phyloP scores from a whole-genome alignment of 2,888 invertebrate species.

The Ophraella communa region DNA sequence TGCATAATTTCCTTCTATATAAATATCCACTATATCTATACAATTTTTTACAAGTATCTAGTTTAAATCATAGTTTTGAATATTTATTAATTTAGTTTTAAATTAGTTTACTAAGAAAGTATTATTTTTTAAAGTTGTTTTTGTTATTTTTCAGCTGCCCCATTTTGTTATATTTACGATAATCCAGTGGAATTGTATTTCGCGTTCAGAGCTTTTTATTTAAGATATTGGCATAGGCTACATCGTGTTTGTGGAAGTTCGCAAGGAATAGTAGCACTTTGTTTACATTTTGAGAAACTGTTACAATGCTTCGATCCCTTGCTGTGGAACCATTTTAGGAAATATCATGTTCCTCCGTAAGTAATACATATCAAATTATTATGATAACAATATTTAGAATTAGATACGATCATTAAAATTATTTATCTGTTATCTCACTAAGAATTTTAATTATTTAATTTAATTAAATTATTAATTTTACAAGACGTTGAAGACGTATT shows the following conservation, averaged over 20 bases:
- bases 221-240: conserved; percentile 88
- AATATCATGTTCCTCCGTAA: conserved; percentile 91
- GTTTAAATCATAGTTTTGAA: too few relatives aligned
- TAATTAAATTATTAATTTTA: too few relatives aligned
- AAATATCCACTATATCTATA: too few relatives aligned
- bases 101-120: too few relatives aligned
- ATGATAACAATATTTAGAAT: not conserved
- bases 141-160: conserved; percentile 72
- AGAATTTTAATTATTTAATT: too few relatives aligned
- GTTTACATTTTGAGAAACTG: conserved; percentile 86
- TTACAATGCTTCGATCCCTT: conserved; percentile 90
- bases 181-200: conserved; percentile 87
- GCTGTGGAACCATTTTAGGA: conserved; percentile 89
- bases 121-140: too few relatives aligned
- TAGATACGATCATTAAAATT: too few relatives aligned
- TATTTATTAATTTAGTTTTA: too few relatives aligned
- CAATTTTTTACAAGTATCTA: too few relatives aligned
- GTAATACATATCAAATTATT: conserved; percentile 53
- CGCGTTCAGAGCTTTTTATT: conserved; percentile 89
- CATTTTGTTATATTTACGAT: conserved; percentile 92
- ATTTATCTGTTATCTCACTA: too few relatives aligned
- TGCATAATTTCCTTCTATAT: too few relatives aligned
- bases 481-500: too few relatives aligned
- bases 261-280: conserved; percentile 90
- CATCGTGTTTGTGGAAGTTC: conserved; percentile 92